Conservation (phyloP, 1,140 invertebrate genomes). For the Heliconius hewitsoni region DNA sequence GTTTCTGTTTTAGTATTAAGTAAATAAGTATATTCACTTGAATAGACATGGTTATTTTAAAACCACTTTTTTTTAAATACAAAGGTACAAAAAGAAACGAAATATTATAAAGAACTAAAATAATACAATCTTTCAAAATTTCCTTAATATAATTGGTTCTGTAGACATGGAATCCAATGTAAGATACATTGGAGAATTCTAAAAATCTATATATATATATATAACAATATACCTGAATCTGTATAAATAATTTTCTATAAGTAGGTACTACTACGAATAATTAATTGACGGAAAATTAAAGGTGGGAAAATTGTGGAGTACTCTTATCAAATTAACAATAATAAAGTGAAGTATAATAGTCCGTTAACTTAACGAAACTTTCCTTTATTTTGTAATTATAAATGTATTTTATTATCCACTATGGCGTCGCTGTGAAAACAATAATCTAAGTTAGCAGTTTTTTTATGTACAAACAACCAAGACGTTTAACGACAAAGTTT, state of each 20-base stretch:
- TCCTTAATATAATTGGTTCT: no score
- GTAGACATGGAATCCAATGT: no score
- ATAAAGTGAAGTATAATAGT: neutral
- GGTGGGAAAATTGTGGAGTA: neutral
- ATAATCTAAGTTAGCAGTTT: no score
- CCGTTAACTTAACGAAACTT: neutral
- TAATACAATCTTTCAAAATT: no score
- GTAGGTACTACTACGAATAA: neutral
- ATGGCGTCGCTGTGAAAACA: neutral
- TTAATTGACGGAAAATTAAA: neutral
- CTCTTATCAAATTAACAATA: constrained; percentile 5
- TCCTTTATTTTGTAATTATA: neutral
- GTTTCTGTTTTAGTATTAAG: no score
- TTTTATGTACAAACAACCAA: no score
- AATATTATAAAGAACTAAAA: no score
- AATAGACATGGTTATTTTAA: no score
- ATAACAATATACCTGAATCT: neutral
- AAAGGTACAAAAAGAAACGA: no score
- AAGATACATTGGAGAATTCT: no score
- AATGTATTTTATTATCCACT: neutral
- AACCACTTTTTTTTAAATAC: no score
- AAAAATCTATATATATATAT: neutral
- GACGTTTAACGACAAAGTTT: neutral
- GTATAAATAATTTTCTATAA: neutral
- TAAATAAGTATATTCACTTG: no score